phyloP scores from a whole-genome alignment of 2,888 invertebrate genomes.

The Oligia fasciuncula region DNA sequence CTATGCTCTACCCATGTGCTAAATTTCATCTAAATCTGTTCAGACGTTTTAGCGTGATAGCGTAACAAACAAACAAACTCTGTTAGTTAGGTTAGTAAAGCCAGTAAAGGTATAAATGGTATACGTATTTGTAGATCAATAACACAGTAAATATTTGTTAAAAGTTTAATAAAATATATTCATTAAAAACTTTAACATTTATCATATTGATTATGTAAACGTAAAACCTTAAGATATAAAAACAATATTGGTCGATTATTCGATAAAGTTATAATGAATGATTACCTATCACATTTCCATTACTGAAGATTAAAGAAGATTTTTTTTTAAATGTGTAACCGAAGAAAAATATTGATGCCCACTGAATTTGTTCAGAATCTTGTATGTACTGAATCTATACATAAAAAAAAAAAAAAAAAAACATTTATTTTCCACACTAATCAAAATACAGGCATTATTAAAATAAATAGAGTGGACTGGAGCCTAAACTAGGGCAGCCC shows the following conservation, averaged over 20 bases:
- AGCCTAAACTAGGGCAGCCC: too few relatives aligned
- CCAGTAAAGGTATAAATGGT: too few relatives aligned
- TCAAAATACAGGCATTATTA: too few relatives aligned
- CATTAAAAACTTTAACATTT: slow-evolving; percentile 12
- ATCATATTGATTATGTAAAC: slow-evolving; percentile 26
- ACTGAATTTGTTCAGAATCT: too few relatives aligned
- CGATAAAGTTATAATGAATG: slow-evolving; percentile 15
- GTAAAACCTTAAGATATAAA: slow-evolving; percentile 13
- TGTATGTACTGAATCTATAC: too few relatives aligned
- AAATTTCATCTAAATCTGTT: slow-evolving; percentile 1
- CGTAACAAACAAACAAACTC: background rate
- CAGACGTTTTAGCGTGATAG: background rate
- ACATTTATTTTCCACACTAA: too few relatives aligned
- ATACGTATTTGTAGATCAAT: background rate
- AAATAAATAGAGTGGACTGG: too few relatives aligned
- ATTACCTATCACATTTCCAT: slow-evolving; percentile 13
- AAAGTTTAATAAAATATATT: slow-evolving; percentile 41
- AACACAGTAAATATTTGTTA: slow-evolving; percentile 4
- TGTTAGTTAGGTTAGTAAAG: background rate
- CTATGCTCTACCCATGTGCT: background rate
- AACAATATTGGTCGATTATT: slow-evolving; percentile 34
- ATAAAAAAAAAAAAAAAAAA: too few relatives aligned
- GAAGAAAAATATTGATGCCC: too few relatives aligned
- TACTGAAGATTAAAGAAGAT: background rate
- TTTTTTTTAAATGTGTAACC: background rate